These are phyloP conservation scores for Pandemis heparana DNA, from an alignment of 2,888 invertebrate genomes.

Conservation along the genomic window DNA sequence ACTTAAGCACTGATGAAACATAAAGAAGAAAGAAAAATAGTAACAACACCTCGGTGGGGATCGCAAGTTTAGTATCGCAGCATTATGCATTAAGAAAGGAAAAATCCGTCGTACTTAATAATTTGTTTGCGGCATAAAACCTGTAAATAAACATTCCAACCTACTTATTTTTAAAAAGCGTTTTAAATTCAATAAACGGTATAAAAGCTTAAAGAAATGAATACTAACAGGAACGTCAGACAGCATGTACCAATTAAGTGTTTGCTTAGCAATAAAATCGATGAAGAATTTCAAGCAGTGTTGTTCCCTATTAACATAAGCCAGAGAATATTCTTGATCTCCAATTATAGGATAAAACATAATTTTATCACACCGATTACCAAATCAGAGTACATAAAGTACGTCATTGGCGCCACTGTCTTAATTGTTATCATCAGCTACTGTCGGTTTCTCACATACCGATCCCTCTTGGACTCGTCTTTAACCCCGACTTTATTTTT, in stretches of 20 bases:
- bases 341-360: neutral
- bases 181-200: too few relatives aligned
- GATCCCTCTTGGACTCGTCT: too few relatives aligned
- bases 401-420: neutral
- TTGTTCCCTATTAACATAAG: neutral
- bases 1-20: neutral
- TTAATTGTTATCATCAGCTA: too few relatives aligned
- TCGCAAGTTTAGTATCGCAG: too few relatives aligned
- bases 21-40: neutral
- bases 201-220: neutral
- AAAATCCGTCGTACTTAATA: too few relatives aligned
- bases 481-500: neutral
- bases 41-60: neutral
- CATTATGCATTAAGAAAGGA: too few relatives aligned
- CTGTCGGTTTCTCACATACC: neutral
- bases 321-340: neutral
- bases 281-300: neutral
- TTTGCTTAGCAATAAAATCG: neutral
- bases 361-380: slow-evolving; percentile 2
- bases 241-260: neutral
- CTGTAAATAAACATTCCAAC: too few relatives aligned
- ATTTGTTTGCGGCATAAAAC: too few relatives aligned
- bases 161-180: too few relatives aligned
- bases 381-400: neutral
- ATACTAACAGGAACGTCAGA: neutral